Evolutionary conservation across 2,888 invertebrate species (phyloP).

Genomic region (Abscondita cerata): DNA sequence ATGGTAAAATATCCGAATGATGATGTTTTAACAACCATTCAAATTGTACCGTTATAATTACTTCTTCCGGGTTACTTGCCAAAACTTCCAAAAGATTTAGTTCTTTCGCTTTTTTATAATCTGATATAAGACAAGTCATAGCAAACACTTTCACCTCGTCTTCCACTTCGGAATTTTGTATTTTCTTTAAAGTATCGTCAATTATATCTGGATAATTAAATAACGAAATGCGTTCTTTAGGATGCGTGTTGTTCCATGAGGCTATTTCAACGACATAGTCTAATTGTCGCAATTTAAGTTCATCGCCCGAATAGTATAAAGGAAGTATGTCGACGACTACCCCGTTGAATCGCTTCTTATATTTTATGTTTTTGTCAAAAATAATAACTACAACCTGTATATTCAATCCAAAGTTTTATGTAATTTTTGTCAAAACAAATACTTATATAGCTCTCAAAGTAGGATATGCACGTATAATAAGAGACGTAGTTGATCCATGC

Average conservation of each 20-base stretch:
- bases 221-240: conserved; percentile 3
- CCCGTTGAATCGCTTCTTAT: conserved; percentile 19
- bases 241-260: conserved; percentile 14
- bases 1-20: not conserved
- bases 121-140: not conserved
- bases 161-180: not conserved
- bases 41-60: too few species aligned
- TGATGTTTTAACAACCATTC: not conserved
- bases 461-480: not conserved
- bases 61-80: not conserved
- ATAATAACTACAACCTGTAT: too few species aligned
- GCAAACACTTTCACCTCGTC: not conserved
- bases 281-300: not conserved
- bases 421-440: conserved; percentile 5
- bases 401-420: conserved; percentile 5
- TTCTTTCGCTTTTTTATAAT: conserved; percentile 10
- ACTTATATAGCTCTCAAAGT: conserved; percentile 1
- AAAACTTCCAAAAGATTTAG: not conserved
- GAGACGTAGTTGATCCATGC: not conserved
- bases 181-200: not conserved
- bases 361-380: conserved; percentile 4
- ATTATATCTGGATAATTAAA: conserved; percentile 4
- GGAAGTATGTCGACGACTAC: conserved; percentile 13
- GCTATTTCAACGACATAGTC: not conserved
- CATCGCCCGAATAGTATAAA: not conserved